A percentile compares a stretch with the other conserved stretches of the same genome.
Conservation (phyloP, 2,888 invertebrate genomes). For the Oscheius sp. region DNA sequence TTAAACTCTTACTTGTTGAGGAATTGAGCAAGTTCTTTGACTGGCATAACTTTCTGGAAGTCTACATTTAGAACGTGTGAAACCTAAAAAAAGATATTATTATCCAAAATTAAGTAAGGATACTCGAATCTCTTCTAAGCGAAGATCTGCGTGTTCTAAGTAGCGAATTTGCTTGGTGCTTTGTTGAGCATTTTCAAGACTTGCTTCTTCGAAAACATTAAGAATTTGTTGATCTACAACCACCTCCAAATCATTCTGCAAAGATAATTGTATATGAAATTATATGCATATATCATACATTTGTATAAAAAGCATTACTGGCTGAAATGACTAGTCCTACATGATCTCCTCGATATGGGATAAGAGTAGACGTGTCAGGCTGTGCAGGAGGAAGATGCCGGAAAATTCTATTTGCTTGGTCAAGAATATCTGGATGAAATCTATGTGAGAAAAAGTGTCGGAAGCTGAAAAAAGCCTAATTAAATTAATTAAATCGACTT, state of each 20-base stretch:
- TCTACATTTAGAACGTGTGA: not conserved
- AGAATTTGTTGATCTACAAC: slow-evolving; percentile 44
- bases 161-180: slow-evolving; percentile 62
- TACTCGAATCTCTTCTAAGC: slow-evolving; percentile 53
- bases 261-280: not conserved
- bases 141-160: slow-evolving; percentile 60
- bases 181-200: slow-evolving; percentile 1
- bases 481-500: slow-evolving; percentile 29
- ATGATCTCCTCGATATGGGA: slow-evolving; percentile 29
- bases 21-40: not conserved
- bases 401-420: slow-evolving; percentile 35
- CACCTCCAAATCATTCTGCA: slow-evolving; percentile 40
- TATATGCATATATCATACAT: not conserved
- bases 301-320: slow-evolving; percentile 25
- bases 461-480: slow-evolving; percentile 44
- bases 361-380: not conserved
- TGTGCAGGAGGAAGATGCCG: slow-evolving; percentile 16
- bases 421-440: slow-evolving; percentile 59
- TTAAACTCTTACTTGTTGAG: slow-evolving; percentile 18
- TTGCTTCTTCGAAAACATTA: slow-evolving; percentile 34
- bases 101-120: not conserved
- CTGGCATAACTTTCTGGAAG: not conserved
- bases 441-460: slow-evolving; percentile 66
- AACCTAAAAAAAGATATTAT: too few species aligned
- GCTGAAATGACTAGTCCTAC: slow-evolving; percentile 37